Percentiles rank a stretch among this genome's conserved stretches.
These are phyloP conservation scores for Channa striata DNA, from an alignment of 2,797 vertebrate genomes.

Conservation along the genomic window DNA sequence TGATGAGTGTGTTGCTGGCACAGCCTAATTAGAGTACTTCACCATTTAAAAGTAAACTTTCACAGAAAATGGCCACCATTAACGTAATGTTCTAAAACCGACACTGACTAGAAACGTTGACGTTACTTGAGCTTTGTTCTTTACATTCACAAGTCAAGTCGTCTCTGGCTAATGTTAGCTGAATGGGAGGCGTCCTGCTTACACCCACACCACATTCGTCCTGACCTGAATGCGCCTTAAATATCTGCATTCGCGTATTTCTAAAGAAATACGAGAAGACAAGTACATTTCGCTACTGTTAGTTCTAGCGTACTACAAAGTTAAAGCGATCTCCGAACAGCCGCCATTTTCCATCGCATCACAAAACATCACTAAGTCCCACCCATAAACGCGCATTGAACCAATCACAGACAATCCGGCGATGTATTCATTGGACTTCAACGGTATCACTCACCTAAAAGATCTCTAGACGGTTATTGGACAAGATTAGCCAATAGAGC, in stretches of 20 bases:
- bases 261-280: not conserved
- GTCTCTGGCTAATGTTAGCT: slow-evolving; percentile 17
- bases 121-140: slow-evolving; percentile 55
- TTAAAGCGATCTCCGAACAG: slow-evolving; percentile 73
- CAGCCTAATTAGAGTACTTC: not conserved
- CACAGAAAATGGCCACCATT: too few relatives aligned
- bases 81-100: not conserved
- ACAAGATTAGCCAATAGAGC: slow-evolving; percentile 25
- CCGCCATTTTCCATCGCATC: slow-evolving; percentile 91
- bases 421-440: slow-evolving; percentile 52
- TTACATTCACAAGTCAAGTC: slow-evolving; percentile 22
- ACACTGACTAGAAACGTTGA: not conserved
- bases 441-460: slow-evolving; percentile 39
- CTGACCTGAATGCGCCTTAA: not conserved
- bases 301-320: slow-evolving; percentile 61
- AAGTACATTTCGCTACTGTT: slow-evolving; percentile 9
- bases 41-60: not conserved
- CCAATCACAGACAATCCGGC: slow-evolving; percentile 31
- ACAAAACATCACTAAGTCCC: slow-evolving; percentile 82
- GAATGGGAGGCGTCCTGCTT: not conserved
- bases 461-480: slow-evolving; percentile 35
- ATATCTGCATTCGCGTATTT: not conserved
- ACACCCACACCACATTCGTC: not conserved
- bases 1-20: not conserved
- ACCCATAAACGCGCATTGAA: slow-evolving; percentile 49